phyloP scores from a whole-genome alignment of 1,140 invertebrate species.

The Drosophila neocordata region DNA sequence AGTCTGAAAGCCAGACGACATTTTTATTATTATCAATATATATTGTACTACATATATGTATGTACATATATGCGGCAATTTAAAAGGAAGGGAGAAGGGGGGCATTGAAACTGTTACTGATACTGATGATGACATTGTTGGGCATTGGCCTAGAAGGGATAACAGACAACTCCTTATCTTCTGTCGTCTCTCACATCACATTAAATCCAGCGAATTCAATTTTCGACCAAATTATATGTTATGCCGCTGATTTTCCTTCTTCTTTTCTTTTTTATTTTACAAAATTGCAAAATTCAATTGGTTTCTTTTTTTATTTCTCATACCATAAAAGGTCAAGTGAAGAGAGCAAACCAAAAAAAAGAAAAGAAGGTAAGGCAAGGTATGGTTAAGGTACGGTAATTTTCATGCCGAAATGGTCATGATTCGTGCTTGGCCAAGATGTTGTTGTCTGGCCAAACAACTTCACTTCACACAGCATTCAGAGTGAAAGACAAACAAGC shows the following conservation, averaged over 20 bases:
- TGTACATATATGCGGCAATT: background rate
- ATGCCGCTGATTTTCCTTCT: background rate
- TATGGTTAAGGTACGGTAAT: slow-evolving; percentile 54
- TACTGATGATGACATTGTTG: slow-evolving; percentile 76
- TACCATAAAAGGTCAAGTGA: slow-evolving; percentile 44
- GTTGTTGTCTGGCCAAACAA: slow-evolving; percentile 75
- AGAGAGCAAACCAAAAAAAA: slow-evolving; percentile 4
- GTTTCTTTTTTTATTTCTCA: slow-evolving; percentile 9
- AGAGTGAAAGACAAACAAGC: slow-evolving; percentile 66
- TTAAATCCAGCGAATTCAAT: slow-evolving; percentile 67
- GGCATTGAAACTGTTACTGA: slow-evolving; percentile 23
- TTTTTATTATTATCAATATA: slow-evolving; percentile 68
- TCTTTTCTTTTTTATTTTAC: slow-evolving; percentile 32
- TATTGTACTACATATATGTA: slow-evolving; percentile 15
- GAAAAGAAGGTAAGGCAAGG: background rate
- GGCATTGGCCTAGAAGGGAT: slow-evolving; percentile 61
- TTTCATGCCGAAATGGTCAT: slow-evolving; percentile 78
- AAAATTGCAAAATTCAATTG: slow-evolving; percentile 50
- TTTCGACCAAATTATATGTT: slow-evolving; percentile 31
- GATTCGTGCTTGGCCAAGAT: slow-evolving; percentile 56
- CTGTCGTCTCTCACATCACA: slow-evolving; percentile 26
- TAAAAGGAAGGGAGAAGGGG: background rate
- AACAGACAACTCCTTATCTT: background rate
- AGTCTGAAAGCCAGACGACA: slow-evolving; percentile 50
- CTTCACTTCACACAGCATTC: slow-evolving; percentile 49